Evolutionary conservation across 2,113 vertebrate genomes (phyloP).

Genomic region (Brachypteracias leptosomus): DNA sequence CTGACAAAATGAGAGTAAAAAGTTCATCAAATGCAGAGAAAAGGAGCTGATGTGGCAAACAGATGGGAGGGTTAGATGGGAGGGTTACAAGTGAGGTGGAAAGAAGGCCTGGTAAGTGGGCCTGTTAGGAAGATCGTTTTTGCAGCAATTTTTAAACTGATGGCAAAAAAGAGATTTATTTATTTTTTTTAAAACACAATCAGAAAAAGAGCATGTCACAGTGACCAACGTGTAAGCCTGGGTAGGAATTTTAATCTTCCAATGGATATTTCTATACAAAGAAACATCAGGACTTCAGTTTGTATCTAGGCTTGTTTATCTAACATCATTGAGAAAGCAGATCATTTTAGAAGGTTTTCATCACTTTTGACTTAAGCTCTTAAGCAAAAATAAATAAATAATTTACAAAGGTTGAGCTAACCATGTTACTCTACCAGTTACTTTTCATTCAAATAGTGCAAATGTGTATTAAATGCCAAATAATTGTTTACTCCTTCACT

Average conservation of each 20-base stretch:
- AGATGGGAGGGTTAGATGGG: neutral
- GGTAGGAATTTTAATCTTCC: neutral
- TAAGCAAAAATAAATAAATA: neutral
- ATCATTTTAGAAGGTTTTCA: neutral
- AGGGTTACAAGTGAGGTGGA: neutral
- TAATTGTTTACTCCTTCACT: neutral
- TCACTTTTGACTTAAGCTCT: neutral
- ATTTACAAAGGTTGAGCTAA: neutral
- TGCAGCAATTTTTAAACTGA: neutral
- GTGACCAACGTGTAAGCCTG: neutral
- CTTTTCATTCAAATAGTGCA: neutral
- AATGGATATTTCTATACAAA: neutral
- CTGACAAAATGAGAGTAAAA: neutral
- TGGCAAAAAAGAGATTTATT: neutral
- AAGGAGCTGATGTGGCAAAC: neutral
- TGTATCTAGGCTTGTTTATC: neutral
- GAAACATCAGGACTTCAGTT: neutral
- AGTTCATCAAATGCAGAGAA: neutral
- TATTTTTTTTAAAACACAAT: neutral
- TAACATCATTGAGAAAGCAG: neutral
- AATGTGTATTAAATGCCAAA: neutral
- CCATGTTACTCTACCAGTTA: neutral
- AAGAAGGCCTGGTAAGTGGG: neutral
- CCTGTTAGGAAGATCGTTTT: neutral
- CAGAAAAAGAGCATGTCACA: neutral